Conservation (phyloP, 2,888 invertebrate genomes). For the Drosophila robusta region DNA sequence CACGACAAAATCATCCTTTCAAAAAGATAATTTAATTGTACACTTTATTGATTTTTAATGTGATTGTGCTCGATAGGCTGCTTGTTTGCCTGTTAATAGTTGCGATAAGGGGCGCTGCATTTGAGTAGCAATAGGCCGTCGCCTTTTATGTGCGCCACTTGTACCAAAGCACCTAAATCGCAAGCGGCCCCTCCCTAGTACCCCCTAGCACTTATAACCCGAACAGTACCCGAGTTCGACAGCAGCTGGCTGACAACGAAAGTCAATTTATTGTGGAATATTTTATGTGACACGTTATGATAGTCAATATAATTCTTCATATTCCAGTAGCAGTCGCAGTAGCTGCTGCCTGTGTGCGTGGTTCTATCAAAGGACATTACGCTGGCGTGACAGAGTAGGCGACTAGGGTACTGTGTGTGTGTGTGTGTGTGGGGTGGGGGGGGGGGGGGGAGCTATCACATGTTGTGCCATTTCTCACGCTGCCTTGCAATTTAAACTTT, state of each 20-base stretch:
- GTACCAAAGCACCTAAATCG: conserved; percentile 50
- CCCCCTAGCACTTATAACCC: conserved; percentile 9
- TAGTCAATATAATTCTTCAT: conserved; percentile 75
- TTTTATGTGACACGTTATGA: conserved; percentile 80
- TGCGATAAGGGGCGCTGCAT: conserved; percentile 61
- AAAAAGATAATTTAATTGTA: conserved; percentile 71
- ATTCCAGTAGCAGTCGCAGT: conserved; percentile 23
- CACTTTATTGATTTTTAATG: conserved; percentile 80
- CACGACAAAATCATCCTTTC: conserved; percentile 36
- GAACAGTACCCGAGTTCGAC: conserved; percentile 15
- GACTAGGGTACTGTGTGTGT: background rate
- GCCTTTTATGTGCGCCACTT: conserved; percentile 72
- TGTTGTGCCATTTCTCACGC: conserved; percentile 69
- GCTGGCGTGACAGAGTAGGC: background rate
- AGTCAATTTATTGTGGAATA: conserved; percentile 80
- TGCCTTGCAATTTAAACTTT: conserved; percentile 64
- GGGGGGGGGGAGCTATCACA: conserved; percentile 25
- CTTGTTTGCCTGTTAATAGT: conserved; percentile 70
- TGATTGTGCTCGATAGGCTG: conserved; percentile 59
- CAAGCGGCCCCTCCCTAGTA: background rate
- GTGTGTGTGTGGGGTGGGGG: too few species aligned
- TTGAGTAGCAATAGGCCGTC: conserved; percentile 44
- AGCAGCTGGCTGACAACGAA: conserved; percentile 59
- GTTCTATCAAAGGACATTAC: conserved; percentile 33
- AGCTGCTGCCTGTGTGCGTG: conserved; percentile 15